A percentile compares a stretch with the other conserved stretches of the same genome.
Evolutionary conservation across 2,888 invertebrate genomes (phyloP).

Genomic region (Belgica antarctica): DNA sequence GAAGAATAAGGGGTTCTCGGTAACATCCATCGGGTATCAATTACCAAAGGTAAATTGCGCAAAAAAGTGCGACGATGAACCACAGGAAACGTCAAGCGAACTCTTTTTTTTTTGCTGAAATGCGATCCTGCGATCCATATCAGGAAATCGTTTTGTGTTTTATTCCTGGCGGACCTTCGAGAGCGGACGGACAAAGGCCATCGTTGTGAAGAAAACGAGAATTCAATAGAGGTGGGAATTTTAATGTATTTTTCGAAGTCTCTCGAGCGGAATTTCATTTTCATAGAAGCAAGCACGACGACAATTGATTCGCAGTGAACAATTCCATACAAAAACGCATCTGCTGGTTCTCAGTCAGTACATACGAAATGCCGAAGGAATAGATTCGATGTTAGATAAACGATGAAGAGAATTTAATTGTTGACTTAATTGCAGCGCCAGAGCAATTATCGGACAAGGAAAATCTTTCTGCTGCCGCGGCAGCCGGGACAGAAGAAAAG

Average conservation of each 20-base stretch:
- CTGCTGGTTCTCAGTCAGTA: too few relatives aligned
- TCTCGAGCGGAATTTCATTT: neutral
- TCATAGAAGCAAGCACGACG: too few relatives aligned
- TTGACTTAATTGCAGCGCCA: constrained; percentile 11
- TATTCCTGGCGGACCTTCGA: neutral
- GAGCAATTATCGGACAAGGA: neutral
- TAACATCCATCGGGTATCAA: neutral
- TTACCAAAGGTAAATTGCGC: constrained; percentile 17
- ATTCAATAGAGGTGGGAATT: neutral
- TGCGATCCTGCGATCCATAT: neutral
- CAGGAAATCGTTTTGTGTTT: neutral
- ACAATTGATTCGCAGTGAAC: too few relatives aligned
- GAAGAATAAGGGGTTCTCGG: neutral
- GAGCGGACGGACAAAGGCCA: neutral
- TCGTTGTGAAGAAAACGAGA: neutral
- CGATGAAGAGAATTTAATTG: constrained; percentile 22
- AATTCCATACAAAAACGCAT: too few relatives aligned
- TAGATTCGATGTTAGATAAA: constrained; percentile 32
- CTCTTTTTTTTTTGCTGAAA: neutral
- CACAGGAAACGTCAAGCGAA: constrained; percentile 32
- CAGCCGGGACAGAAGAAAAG: neutral
- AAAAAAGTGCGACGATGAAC: neutral
- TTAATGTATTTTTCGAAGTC: neutral
- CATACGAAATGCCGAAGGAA: constrained; percentile 28
- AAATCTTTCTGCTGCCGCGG: neutral